A percentile compares a stretch with the other conserved stretches of the same genome.
Evolutionary conservation across 2,113 vertebrate species (phyloP).

Genomic region (Sitta europaea): DNA sequence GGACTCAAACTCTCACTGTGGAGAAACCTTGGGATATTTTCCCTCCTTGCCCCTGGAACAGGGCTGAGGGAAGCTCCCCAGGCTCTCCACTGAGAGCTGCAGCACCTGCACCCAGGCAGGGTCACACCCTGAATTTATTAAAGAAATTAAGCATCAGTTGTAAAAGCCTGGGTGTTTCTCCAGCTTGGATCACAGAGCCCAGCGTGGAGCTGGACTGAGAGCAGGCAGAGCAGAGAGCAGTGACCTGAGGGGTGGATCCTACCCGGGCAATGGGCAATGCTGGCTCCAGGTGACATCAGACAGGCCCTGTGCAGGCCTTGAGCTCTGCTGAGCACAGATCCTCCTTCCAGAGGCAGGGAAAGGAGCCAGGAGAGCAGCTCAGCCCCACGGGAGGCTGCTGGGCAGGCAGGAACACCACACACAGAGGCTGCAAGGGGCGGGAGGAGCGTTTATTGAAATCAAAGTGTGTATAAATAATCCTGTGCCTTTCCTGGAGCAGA

Average conservation of each 20-base stretch:
- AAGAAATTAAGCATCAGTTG: background rate
- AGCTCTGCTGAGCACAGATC: background rate
- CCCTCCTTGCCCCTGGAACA: background rate
- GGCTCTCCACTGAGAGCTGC: background rate
- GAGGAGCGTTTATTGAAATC: background rate
- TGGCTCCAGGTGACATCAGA: background rate
- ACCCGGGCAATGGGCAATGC: fast-evolving
- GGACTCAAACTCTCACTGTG: background rate
- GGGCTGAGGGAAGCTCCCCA: background rate
- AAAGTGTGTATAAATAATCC: background rate
- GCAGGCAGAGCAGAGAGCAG: background rate
- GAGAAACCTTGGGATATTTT: background rate
- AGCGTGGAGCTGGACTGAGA: fast-evolving
- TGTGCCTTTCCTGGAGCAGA: background rate
- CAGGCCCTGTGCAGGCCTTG: fast-evolving
- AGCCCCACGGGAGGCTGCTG: fast-evolving
- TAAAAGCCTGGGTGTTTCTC: background rate
- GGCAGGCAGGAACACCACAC: fast-evolving
- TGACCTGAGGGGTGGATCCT: fast-evolving
- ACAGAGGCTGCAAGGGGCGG: fast-evolving
- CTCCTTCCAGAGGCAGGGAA: fast-evolving
- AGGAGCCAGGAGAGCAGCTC: fast-evolving
- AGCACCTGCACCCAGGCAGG: background rate
- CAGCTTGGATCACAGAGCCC: background rate
- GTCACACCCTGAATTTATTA: background rate